phyloP scores from a whole-genome alignment of 2,797 vertebrate genomes.

The Ciconia nigra region DNA sequence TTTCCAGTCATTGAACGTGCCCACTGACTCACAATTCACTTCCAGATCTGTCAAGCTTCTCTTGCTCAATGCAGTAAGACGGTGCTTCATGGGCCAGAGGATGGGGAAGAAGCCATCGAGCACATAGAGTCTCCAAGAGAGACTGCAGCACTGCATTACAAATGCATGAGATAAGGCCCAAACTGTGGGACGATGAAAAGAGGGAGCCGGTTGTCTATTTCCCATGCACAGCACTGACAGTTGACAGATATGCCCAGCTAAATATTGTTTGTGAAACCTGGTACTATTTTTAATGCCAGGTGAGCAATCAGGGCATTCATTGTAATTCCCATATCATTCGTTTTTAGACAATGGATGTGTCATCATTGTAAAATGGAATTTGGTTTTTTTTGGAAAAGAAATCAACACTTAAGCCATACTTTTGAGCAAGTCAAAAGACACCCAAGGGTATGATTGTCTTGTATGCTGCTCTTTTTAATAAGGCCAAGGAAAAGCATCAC shows the following conservation, averaged over 20 bases:
- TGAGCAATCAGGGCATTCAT: not conserved
- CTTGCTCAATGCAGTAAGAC: not conserved
- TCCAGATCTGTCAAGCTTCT: not conserved
- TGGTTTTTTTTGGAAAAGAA: not conserved
- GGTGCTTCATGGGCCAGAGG: not conserved
- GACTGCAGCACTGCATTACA: not conserved
- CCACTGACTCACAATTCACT: not conserved
- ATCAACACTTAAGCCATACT: conserved; percentile 34
- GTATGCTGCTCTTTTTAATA: conserved; percentile 17
- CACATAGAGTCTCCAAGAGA: not conserved
- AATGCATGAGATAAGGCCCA: not conserved
- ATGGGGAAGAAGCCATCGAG: not conserved
- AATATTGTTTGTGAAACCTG: not conserved
- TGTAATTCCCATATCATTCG: not conserved
- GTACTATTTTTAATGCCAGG: conserved; percentile 6
- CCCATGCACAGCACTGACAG: not conserved
- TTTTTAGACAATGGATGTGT: not conserved
- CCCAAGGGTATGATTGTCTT: conserved; percentile 28
- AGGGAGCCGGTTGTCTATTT: not conserved
- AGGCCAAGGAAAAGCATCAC: conserved; percentile 26
- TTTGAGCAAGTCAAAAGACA: conserved; percentile 38
- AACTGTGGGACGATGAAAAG: not conserved
- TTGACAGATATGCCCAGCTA: not conserved
- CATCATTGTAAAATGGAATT: conserved; percentile 41
- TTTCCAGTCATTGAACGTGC: not conserved